Evolutionary conservation across 2,113 vertebrate species (phyloP), one percentile per base, ranked within the genome.

Genomic region (Pachypanchax playfairii): DNA sequence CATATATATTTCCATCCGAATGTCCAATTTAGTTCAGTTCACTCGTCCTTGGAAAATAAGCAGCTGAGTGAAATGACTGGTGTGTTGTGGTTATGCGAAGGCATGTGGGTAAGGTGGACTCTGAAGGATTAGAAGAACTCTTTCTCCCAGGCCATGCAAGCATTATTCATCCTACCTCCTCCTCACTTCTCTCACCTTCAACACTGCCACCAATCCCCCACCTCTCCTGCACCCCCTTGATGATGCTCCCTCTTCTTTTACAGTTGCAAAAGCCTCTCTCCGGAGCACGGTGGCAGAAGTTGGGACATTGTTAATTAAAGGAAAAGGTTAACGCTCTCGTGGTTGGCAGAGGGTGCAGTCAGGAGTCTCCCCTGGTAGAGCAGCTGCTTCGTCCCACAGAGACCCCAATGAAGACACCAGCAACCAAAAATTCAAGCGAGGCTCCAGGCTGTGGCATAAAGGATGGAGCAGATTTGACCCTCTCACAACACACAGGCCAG

Each of bases 251-350:
- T 67, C 75, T 75, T 89, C 64, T 69, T 79, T 87, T 85, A 89
- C 89, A 90, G 84, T 86, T 85, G 82, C 79, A 78, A 53, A 62
- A 85, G 66, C 73, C 83, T 85, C 89, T 89, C 87, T 82, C 85
- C 25, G 82, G 89, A 89, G 82, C 35, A 10, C 20, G 58, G 83
- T 70, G 80, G 84, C 61, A 56, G 48, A 77, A 87, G 80, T 68
- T 73, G 85, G 79, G 75, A 84, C 50, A 52, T 70, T 79, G 82
- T 90, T 92, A 92, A 92, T 92, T 92, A 92, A 90, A 92, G 79
- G 87, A 85, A 91, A 92, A 91, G 91, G 91, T 90, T 90, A 91
- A 85, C 85, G 77, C 89, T 82, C 87, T 61, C 38, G 70, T 85
- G 85, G 77, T 56, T 59, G 63, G 68, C 79, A 78, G 84, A 77